Base-by-base conservation (phyloP, 2,888 invertebrate species). In the Neoscelio sp. region DNA sequence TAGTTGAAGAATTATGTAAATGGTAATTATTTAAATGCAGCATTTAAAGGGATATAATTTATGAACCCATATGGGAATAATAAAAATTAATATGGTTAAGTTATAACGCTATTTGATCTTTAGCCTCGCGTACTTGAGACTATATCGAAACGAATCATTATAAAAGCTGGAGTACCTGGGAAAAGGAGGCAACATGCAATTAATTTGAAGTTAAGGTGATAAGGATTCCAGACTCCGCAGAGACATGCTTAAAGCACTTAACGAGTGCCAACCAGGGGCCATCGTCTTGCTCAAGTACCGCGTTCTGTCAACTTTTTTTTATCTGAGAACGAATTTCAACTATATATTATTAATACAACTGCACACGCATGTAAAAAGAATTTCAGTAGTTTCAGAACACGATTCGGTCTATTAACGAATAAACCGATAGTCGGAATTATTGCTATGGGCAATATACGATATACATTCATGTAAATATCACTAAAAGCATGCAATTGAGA, bases 141-240 rank as follows among this genome's bases (percentile, higher is more conserved):
- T 2, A 10, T 60, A 71, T 70, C 71, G 46, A 52, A 52, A 40
- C 44, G 33, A 20, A 62, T 46, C 52, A 54, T 35, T 30, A 52
- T 48, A 73, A 64, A 62, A 64, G 38, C 73, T 54, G 62, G 62
- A 73, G 62, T 48, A 54, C 54, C 73, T 73, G 17, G 73, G 64
- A 62, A 67, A 46, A 64, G 54, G 62, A 62, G 54, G 64, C 54
- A 73, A 73, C 15, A 44, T 73, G 73, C 46, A 64, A 73, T 73
- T 64, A 73, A 73, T 73, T 73, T 46, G 46, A 64, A 46, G 62
- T 60, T 64, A 73, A 64, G 73, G 60, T 62, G 42, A 62, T 40
- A 71, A 71, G 71, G 62, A 54, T 73, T 26, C 56, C 64, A 73
- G 73, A 56, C 73, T 56, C 20, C 46, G 38, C 46, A 17, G 44